phyloP scores from a whole-genome alignment of 2,797 vertebrate species.

The Cheirogaleus major region DNA sequence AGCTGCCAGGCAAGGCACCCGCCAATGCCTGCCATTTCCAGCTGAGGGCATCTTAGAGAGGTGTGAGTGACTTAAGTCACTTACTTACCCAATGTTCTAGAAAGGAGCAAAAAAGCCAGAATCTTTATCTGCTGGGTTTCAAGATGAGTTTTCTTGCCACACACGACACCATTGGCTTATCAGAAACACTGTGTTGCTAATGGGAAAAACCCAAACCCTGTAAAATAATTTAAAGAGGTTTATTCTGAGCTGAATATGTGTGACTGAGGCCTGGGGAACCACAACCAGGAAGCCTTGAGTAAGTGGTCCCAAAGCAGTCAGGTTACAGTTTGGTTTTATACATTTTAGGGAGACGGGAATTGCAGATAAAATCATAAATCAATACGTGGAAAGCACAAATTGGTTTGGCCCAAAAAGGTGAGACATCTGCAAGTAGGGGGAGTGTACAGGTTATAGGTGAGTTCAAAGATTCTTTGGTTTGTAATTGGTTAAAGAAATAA shows the following conservation, averaged over 20 bases:
- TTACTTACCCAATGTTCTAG: not conserved
- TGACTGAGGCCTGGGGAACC: not conserved
- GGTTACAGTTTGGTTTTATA: not conserved
- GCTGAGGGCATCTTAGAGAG: not conserved
- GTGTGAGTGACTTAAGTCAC: not conserved
- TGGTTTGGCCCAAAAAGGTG: not conserved
- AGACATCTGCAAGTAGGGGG: not conserved
- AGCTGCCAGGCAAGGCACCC: not conserved
- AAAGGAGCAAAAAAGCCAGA: not conserved
- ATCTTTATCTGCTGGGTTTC: not conserved
- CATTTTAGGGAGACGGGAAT: not conserved
- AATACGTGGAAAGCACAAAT: not conserved
- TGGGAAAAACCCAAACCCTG: not conserved
- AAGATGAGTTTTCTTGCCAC: not conserved
- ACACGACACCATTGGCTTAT: not conserved
- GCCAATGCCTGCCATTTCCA: not conserved
- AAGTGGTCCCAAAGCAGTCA: not conserved
- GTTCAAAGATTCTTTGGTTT: not conserved
- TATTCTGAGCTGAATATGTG: not conserved
- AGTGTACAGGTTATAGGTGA: not conserved
- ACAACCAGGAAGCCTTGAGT: not conserved
- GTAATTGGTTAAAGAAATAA: not conserved
- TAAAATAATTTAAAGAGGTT: not conserved
- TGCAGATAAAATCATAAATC: not conserved
- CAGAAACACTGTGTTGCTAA: not conserved